Conservation (phyloP, 2,888 invertebrate species). For the Pseudococcus jackbeardsleyi region DNA sequence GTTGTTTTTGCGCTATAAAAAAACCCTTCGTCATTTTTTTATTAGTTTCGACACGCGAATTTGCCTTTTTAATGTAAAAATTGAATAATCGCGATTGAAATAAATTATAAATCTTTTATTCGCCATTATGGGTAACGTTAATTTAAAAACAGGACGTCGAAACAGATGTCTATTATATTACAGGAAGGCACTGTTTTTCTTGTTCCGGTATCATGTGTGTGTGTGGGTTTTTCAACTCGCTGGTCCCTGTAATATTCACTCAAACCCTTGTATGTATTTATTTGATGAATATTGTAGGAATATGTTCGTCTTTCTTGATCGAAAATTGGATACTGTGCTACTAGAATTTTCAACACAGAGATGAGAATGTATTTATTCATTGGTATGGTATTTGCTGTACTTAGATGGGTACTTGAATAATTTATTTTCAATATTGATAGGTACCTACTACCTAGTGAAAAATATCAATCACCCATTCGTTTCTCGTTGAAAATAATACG, state of each 20-base stretch:
- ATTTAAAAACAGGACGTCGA: conserved; percentile 49
- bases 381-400: background rate
- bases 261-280: background rate
- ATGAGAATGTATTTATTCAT: background rate
- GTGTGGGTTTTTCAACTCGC: background rate
- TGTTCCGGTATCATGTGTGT: background rate
- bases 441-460: background rate
- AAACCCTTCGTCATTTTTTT: background rate
- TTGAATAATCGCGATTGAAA: background rate
- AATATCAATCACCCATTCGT: background rate
- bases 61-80: conserved; percentile 14
- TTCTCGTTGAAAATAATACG: background rate
- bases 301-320: background rate
- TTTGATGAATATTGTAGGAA: background rate
- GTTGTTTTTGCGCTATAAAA: background rate
- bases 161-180: conserved; percentile 50
- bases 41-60: conserved; percentile 37
- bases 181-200: conserved; percentile 41
- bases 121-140: conserved; percentile 30
- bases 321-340: background rate
- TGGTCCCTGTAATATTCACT: background rate
- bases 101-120: conserved; percentile 51
- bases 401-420: background rate
- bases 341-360: background rate
- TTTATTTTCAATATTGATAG: background rate